Evolutionary conservation across 1,140 invertebrate genomes (phyloP), one percentile per base, ranked within the genome.

Genomic region (Ptiloglossa arizonensis): DNA sequence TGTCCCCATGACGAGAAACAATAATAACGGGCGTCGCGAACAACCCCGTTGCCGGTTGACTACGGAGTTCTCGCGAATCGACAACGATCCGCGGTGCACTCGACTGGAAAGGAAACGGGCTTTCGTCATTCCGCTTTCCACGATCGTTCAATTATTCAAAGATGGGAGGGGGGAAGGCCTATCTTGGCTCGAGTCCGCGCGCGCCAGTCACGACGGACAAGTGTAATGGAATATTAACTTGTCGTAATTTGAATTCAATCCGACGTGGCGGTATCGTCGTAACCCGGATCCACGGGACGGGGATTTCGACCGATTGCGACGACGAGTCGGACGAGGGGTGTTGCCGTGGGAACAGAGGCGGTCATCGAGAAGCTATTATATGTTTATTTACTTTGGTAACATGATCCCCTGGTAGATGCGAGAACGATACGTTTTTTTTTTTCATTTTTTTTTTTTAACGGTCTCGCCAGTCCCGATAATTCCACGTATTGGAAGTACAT

Each of bases 101-200:
- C 79, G 83, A 56, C 57, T 87, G 74, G 81, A 83, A 87, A 87
- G 83, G 83, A 86, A 86, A 86, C 73, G 66, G 81, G 79, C 81
- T 82, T 87, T 87, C 79, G 74, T 74, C 78, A 86, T 82, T 79
- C 77, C 74, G 72, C 73, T 85, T 87, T 85, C 78, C 83, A 77
- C 78, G 82, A 83, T 83, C 79, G 71, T 86, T 88, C 80, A 84
- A 86, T 88, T 88, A 86, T 87, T 87, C 87, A 84, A 86, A n/a
- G n/a, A n/a, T n/a, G n/a, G n/a, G n/a, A n/a, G 69, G 73, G 48
- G 44, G 57, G 41, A n/a, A n/a, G n/a, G n/a, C n/a, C 32, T 74
- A 70, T 44, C n/a, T 29, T 27, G 15, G 22, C 24, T 50, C 44
- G 19, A 6, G 46, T 48, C 22, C 64, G 44, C 54, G 60, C 54